Evolutionary conservation across 2,797 vertebrate genomes (phyloP).

Genomic region (Hoplostethus mediterraneus): DNA sequence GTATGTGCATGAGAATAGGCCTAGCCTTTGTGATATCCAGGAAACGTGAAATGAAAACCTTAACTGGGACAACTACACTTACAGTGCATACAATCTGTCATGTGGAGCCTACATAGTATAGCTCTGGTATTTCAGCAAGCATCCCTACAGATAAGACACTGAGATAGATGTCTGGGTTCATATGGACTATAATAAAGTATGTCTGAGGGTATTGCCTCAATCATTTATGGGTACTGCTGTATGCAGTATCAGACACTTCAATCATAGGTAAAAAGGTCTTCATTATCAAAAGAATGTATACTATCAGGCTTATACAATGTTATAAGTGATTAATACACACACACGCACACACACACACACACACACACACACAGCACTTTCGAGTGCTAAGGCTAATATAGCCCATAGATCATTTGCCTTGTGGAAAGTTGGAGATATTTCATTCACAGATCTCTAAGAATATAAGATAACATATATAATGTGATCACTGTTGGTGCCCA

Average conservation of each 20-base stretch:
- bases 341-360: constrained; percentile 8
- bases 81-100: background rate
- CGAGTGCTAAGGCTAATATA: constrained; percentile 1
- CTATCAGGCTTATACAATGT: background rate
- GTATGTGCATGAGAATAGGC: background rate
- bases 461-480: background rate
- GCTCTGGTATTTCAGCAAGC: background rate
- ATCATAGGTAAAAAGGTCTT: background rate
- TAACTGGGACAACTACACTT: background rate
- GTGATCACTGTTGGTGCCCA: background rate
- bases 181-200: background rate
- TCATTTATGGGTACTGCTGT: background rate
- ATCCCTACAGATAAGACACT: constrained; percentile 25
- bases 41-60: background rate
- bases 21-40: background rate
- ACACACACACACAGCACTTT: constrained; percentile 7
- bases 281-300: background rate
- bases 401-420: background rate
- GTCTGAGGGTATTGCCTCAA: background rate
- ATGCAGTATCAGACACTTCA: background rate
- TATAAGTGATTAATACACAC: background rate
- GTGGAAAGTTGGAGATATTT: background rate
- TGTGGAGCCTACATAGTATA: background rate
- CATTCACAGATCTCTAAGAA: background rate
- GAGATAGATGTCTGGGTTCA: background rate